Conservation (phyloP, 2,888 invertebrate genomes). For the Andrena camellia region DNA sequence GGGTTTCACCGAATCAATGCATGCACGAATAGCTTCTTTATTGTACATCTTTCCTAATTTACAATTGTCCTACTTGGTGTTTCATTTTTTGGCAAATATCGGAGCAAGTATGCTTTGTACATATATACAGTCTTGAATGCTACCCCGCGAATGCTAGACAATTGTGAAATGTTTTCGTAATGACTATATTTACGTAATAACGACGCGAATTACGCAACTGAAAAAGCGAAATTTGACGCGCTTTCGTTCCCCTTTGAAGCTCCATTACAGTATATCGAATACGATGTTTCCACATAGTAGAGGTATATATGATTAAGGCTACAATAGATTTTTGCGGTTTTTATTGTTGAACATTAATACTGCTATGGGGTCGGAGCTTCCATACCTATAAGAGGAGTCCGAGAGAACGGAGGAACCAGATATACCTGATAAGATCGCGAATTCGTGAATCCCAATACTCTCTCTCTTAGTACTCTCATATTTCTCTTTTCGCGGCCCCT, state of each 20-base stretch:
- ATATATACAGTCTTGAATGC: not conserved
- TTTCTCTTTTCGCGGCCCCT: too few relatives aligned
- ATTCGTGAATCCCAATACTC: too few relatives aligned
- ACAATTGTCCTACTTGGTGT: too few relatives aligned
- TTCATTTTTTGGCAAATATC: too few relatives aligned
- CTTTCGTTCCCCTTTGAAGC: not conserved
- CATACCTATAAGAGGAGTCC: too few relatives aligned
- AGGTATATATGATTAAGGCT: not conserved
- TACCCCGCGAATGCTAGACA: not conserved
- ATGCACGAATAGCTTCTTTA: too few relatives aligned
- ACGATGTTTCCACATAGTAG: not conserved
- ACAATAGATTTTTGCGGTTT: slow-evolving; percentile 53
- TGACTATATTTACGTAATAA: slow-evolving; percentile 9
- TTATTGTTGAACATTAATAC: slow-evolving; percentile 82
- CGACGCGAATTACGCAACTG: slow-evolving; percentile 51
- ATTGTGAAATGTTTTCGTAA: not conserved
- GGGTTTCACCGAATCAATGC: not conserved
- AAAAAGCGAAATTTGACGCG: slow-evolving; percentile 11
- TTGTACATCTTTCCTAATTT: too few relatives aligned
- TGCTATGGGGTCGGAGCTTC: slow-evolving; percentile 54
- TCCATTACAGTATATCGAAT: not conserved
- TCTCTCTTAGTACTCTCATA: too few relatives aligned
- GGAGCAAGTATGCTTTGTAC: too few relatives aligned
- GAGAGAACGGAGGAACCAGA: too few relatives aligned
- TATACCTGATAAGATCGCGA: too few relatives aligned